Conservation (phyloP, 1,140 invertebrate genomes). For the Danaus melanippus region DNA sequence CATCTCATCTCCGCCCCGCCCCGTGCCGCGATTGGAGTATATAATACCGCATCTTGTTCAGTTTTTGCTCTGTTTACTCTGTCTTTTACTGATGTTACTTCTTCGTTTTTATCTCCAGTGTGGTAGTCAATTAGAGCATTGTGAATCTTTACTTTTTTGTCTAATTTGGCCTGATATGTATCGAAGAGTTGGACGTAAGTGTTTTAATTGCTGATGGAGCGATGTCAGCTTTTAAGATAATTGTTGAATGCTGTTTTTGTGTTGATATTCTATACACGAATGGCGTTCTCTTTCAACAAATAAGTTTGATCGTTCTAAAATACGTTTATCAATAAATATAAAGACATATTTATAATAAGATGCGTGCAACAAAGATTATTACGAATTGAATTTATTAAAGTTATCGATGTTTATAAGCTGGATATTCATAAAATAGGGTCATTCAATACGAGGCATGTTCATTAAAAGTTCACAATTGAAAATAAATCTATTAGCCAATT, state of each 20-base stretch:
- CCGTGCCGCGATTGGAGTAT: constrained; percentile 52
- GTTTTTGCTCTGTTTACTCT: constrained; percentile 60
- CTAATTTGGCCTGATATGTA: constrained; percentile 30
- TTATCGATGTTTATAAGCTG: too few species aligned
- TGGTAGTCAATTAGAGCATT: constrained; percentile 43
- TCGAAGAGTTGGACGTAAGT: constrained; percentile 23
- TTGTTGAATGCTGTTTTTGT: constrained; percentile 11
- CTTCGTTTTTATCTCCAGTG: constrained; percentile 22
- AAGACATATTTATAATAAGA: not conserved
- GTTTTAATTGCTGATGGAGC: constrained; percentile 23
- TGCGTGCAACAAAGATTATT: not conserved
- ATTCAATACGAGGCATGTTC: too few species aligned
- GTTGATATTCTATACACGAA: constrained; percentile 11
- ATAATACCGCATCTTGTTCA: constrained; percentile 60
- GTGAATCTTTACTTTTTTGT: constrained; percentile 27
- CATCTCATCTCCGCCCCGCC: constrained; percentile 33
- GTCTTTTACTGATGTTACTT: constrained; percentile 38
- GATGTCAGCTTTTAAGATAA: constrained; percentile 26
- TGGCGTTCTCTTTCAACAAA: not conserved
- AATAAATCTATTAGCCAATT: constrained; percentile 16
- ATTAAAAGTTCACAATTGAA: constrained; percentile 11
- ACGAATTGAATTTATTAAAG: too few species aligned
- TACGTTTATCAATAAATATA: not conserved
- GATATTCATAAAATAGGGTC: too few species aligned
- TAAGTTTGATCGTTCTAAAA: too few species aligned